These are phyloP conservation scores for Pseudonaja textilis DNA, from an alignment of 2,113 vertebrate species.

Conservation along the genomic window DNA sequence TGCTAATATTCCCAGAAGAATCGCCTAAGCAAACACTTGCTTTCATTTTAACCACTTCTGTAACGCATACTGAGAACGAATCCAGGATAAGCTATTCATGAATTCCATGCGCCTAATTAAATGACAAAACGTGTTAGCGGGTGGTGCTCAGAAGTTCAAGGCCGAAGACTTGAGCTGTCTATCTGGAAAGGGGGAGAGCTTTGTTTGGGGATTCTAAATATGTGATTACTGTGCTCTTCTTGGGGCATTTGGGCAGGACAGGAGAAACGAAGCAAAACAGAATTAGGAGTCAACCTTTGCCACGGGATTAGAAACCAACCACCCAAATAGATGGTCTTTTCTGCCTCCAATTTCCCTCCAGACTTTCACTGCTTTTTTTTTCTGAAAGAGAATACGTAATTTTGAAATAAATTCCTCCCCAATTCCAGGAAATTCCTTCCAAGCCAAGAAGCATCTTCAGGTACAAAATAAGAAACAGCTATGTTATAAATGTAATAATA, in stretches of 20 bases:
- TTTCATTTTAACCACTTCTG: not conserved
- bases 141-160: conserved; percentile 22
- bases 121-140: conserved; percentile 22
- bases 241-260: no score
- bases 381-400: not conserved
- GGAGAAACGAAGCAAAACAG: not conserved
- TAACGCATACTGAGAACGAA: accelerated
- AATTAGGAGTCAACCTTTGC: not conserved
- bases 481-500: not conserved
- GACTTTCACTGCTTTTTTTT: not conserved
- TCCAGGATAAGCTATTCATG: not conserved
- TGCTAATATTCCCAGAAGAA: not conserved
- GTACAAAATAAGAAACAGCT: not conserved
- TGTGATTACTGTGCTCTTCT: not conserved
- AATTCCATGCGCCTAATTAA: conserved; percentile 24
- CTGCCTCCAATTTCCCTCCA: not conserved
- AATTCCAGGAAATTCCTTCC: not conserved
- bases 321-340: no score
- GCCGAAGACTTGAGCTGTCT: conserved; percentile 25
- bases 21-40: not conserved
- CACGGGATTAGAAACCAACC: not conserved
- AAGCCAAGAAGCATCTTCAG: not conserved
- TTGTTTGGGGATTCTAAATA: not conserved
- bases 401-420: not conserved
- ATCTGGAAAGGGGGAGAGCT: not conserved